Evolutionary conservation across 1,140 invertebrate genomes (phyloP).

Genomic region (Drosophila persimilis): DNA sequence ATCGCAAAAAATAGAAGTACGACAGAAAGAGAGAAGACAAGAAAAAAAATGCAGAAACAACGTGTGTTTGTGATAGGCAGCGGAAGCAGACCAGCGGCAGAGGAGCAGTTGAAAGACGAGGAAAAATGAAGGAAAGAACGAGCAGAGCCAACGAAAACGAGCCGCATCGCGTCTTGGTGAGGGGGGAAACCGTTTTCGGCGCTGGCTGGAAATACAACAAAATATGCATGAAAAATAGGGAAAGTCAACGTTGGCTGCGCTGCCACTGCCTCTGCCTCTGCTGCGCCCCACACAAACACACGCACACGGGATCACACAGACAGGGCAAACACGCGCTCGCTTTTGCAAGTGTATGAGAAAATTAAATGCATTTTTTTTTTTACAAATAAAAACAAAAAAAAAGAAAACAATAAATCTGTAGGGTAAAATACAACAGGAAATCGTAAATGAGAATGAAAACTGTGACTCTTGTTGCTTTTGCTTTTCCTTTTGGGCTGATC

Average conservation of each 20-base stretch:
- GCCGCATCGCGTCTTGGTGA: constrained; percentile 24
- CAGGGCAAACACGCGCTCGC: constrained; percentile 33
- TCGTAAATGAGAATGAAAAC: constrained; percentile 3
- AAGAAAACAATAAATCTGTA: constrained; percentile 1
- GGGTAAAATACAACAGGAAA: constrained; percentile 11
- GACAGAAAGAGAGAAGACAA: constrained; percentile 13
- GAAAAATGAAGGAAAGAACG: constrained; percentile 6
- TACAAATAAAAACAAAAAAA: neutral
- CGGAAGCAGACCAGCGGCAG: constrained; percentile 22
- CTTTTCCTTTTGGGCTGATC: constrained; percentile 3
- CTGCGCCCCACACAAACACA: constrained; percentile 30
- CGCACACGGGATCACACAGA: constrained; percentile 14
- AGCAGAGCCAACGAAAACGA: constrained; percentile 15
- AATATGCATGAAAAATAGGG: constrained; percentile 55
- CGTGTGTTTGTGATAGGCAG: constrained; percentile 53
- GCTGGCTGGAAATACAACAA: constrained; percentile 51
- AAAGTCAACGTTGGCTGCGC: constrained; percentile 39
- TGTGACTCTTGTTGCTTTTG: neutral
- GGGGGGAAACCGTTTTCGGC: constrained; percentile 12
- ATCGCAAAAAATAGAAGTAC: constrained; percentile 12
- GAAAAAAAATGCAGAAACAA: constrained; percentile 66
- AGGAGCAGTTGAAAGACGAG: constrained; percentile 23
- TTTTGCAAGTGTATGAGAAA: constrained; percentile 20
- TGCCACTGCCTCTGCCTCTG: constrained; percentile 22
- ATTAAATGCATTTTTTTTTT: constrained; percentile 23